These are phyloP conservation scores for Cataglyphis livida DNA, from an alignment of 2,888 invertebrate species.

Conservation along the genomic window DNA sequence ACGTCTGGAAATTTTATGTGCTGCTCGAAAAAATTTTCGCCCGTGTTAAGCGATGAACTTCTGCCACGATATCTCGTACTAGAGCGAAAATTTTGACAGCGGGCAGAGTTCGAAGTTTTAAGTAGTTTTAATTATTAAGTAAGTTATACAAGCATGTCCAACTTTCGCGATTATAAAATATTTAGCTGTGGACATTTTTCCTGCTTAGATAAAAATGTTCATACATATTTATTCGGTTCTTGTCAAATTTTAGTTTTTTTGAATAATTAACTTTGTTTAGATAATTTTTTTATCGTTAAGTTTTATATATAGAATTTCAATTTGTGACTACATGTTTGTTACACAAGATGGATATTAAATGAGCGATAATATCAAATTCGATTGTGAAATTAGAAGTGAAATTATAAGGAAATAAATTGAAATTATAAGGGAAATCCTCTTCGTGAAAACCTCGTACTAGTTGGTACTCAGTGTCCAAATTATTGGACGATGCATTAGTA, in stretches of 20 bases:
- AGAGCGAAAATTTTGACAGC: not conserved
- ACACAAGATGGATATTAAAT: not conserved
- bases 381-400: too few relatives aligned
- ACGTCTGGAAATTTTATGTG: constrained; percentile 18
- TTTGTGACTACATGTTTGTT: not conserved
- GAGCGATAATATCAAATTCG: not conserved
- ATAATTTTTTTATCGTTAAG: not conserved
- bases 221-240: not conserved
- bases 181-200: not conserved
- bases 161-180: not conserved
- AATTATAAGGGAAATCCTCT: not conserved
- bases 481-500: constrained; percentile 22
- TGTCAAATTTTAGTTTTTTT: not conserved
- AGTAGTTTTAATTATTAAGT: constrained; percentile 32
- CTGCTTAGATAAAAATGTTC: not conserved
- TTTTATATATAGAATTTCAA: not conserved
- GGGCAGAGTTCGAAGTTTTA: constrained; percentile 6
- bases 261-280: not conserved
- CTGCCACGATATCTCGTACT: not conserved
- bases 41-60: constrained; percentile 3
- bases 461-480: not conserved
- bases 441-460: not conserved
- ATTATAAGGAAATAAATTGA: not conserved
- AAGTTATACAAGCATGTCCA: not conserved
- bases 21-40: constrained; percentile 15